Percentiles rank a stretch among this genome's conserved stretches.
Evolutionary conservation across 2,888 invertebrate species (phyloP).

Genomic region (Phengaris arion): DNA sequence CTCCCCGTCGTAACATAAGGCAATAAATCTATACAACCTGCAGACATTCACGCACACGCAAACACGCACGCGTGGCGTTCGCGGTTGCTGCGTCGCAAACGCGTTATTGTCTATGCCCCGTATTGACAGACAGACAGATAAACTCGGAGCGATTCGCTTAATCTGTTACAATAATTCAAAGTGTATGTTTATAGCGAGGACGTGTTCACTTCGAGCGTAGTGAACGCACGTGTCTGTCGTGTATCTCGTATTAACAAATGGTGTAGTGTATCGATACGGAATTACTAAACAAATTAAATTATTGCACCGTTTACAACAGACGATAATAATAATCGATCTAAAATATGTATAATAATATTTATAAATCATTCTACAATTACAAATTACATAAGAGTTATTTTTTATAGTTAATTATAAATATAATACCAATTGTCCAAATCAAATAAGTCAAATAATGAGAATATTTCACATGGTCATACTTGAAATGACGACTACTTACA

Average conservation of each 20-base stretch:
- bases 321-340: constrained; percentile 29
- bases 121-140: constrained; percentile 18
- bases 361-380: constrained; percentile 25
- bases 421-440: constrained; percentile 26
- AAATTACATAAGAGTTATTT: constrained; percentile 5
- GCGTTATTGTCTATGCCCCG: constrained; percentile 22
- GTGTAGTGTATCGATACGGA: constrained; percentile 12
- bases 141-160: background rate
- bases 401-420: constrained; percentile 20
- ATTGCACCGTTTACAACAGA: constrained; percentile 36
- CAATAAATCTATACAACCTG: constrained; percentile 50
- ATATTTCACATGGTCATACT: constrained; percentile 12
- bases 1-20: constrained; percentile 29
- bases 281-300: constrained; percentile 30
- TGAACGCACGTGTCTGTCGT: background rate
- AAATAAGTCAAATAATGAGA: constrained; percentile 11
- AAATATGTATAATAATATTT: constrained; percentile 32
- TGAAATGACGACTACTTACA: constrained; percentile 14
- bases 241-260: background rate
- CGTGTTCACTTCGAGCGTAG: background rate
- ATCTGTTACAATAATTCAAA: background rate
- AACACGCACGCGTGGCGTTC: background rate
- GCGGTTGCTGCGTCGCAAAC: background rate
- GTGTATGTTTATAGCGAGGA: background rate
- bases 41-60: background rate